Conservation (phyloP, 2,113 vertebrate species). For the Pterocles burchelli region DNA sequence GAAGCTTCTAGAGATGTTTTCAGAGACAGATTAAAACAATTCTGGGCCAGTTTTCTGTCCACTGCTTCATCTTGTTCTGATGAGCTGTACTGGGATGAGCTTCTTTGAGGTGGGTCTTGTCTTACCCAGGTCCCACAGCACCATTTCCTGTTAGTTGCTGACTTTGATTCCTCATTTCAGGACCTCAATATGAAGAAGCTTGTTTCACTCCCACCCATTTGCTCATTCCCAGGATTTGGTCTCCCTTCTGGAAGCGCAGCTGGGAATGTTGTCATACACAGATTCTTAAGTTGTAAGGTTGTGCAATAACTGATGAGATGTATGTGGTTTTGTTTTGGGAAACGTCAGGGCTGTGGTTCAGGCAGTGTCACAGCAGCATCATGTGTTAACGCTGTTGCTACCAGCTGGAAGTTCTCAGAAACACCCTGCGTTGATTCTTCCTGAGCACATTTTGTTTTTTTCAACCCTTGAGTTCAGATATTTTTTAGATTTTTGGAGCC, state of each 20-base stretch:
- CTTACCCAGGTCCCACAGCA: background rate
- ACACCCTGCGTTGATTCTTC: background rate
- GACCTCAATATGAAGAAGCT: background rate
- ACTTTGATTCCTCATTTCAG: background rate
- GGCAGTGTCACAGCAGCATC: constrained; percentile 7
- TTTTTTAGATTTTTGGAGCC: background rate
- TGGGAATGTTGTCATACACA: constrained; percentile 13
- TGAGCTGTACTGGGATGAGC: background rate
- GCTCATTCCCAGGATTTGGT: background rate
- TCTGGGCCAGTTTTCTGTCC: background rate
- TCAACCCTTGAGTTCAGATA: background rate
- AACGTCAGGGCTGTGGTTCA: background rate
- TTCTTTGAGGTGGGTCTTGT: background rate
- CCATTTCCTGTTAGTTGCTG: background rate
- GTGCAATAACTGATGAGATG: constrained; percentile 18
- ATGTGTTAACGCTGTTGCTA: background rate
- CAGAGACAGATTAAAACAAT: background rate
- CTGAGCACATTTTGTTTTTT: background rate
- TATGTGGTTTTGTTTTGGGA: constrained; percentile 24
- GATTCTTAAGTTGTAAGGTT: background rate
- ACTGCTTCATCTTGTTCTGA: background rate
- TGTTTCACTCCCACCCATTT: background rate
- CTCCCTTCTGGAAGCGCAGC: background rate
- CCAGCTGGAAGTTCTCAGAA: constrained; percentile 45
- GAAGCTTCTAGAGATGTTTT: constrained; percentile 2